Evolutionary conservation across 2,797 vertebrate species (phyloP).

Genomic region (Spondyliosoma cantharus): DNA sequence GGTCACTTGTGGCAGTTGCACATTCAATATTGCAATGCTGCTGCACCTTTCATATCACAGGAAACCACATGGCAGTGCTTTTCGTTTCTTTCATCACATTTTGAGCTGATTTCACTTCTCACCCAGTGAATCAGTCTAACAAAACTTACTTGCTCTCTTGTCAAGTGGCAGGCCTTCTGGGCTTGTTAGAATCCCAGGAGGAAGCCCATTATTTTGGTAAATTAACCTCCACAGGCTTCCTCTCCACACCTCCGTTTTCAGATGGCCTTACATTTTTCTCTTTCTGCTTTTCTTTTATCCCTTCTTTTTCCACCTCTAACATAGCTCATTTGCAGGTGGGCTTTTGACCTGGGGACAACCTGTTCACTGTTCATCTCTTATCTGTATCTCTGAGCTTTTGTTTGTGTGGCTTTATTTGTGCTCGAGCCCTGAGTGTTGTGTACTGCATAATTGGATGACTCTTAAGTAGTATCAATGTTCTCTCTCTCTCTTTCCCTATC

Average conservation of each 20-base stretch:
- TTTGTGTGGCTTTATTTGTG: slow-evolving; percentile 7
- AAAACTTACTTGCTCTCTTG: slow-evolving; percentile 33
- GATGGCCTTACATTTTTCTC: background rate
- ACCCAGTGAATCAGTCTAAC: slow-evolving; percentile 29
- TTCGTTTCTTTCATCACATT: slow-evolving; percentile 3
- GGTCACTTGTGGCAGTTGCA: background rate
- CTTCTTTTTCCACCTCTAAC: background rate
- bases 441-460: slow-evolving; percentile 30
- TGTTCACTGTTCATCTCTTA: slow-evolving; percentile 15
- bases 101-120: slow-evolving; percentile 40
- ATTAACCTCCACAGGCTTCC: slow-evolving; percentile 32
- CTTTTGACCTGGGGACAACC: slow-evolving; percentile 25
- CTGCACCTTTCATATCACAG: slow-evolving; percentile 11
- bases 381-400: background rate
- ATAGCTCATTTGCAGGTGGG: slow-evolving; percentile 3
- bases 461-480: slow-evolving; percentile 1
- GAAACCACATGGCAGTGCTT: background rate
- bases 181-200: slow-evolving; percentile 39
- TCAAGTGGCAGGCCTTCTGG: slow-evolving; percentile 36
- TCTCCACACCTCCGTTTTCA: background rate
- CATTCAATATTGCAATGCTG: background rate
- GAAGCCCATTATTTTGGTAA: slow-evolving; percentile 47
- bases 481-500: background rate
- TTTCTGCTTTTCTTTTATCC: background rate
- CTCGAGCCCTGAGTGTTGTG: slow-evolving; percentile 6